Conservation (phyloP, 2,888 invertebrate species). For the Sinotaia quadrata region DNA sequence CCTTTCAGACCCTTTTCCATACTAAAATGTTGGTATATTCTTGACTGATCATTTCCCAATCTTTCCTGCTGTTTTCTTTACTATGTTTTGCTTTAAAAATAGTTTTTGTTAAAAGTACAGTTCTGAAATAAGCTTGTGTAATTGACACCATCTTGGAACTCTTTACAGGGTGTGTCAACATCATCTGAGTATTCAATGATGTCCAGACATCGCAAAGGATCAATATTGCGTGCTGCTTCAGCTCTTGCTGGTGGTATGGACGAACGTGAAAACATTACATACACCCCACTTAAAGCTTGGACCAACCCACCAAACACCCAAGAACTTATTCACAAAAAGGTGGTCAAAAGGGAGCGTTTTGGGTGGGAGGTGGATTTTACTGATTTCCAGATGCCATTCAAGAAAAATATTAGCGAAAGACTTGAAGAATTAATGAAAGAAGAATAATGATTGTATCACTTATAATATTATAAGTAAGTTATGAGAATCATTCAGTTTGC, state of each 20-base stretch:
- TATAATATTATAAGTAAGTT: too few species aligned
- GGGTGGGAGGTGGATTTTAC: constrained; percentile 72
- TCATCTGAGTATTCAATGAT: constrained; percentile 45
- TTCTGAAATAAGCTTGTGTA: background rate
- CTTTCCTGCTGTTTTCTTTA: too few species aligned
- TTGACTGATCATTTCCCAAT: too few species aligned
- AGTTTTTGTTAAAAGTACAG: too few species aligned
- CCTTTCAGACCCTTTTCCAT: background rate
- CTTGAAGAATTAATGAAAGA: constrained; percentile 53
- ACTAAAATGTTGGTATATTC: too few species aligned
- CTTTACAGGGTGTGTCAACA: background rate
- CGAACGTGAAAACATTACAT: constrained; percentile 69
- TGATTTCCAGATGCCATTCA: constrained; percentile 71
- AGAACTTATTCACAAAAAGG: constrained; percentile 63
- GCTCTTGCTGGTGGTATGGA: constrained; percentile 68
- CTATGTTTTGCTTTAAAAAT: too few species aligned
- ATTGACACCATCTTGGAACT: background rate
- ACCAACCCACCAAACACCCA: constrained; percentile 67
- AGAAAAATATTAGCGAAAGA: constrained; percentile 64
- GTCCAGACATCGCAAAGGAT: constrained; percentile 62
- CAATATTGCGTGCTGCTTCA: constrained; percentile 68
- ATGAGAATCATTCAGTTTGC: too few species aligned
- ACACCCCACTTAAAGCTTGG: constrained; percentile 67
- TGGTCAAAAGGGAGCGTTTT: constrained; percentile 63
- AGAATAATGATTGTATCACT: too few species aligned